Percentiles rank a stretch among this genome's conserved stretches.
phyloP scores from a whole-genome alignment of 1,140 invertebrate species.

The Orchestia grillus region DNA sequence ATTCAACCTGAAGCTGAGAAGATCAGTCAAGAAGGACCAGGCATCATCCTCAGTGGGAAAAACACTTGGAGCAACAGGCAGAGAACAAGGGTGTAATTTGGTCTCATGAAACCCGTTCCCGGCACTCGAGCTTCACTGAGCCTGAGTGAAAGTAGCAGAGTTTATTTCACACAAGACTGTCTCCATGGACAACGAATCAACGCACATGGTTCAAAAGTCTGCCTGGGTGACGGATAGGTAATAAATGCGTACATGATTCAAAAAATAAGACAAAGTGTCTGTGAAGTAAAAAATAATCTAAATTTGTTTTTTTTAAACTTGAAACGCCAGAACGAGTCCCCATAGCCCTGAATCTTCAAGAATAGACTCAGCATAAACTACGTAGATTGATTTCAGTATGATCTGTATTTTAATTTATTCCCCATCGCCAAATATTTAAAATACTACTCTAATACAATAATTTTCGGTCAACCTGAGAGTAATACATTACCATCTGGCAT shows the following conservation, averaged over 20 bases:
- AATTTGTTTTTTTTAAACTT: neutral
- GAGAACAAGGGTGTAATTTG: conserved; percentile 20
- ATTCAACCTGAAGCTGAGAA: neutral
- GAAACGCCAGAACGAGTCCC: neutral
- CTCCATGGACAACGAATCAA: neutral
- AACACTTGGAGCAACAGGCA: neutral
- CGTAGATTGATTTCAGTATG: neutral
- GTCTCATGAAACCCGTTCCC: conserved; percentile 23
- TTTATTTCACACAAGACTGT: neutral
- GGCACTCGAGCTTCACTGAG: neutral
- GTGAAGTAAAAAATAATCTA: no score
- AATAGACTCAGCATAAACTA: neutral
- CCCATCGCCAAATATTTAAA: no score
- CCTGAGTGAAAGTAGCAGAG: conserved; percentile 36
- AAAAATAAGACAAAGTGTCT: no score
- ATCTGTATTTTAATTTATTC: neutral
- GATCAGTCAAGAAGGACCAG: neutral
- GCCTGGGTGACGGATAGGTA: neutral
- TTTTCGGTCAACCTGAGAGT: no score
- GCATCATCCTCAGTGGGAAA: neutral
- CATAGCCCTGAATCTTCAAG: neutral
- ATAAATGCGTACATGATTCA: neutral
- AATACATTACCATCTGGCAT: no score
- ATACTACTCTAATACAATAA: no score
- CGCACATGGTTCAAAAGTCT: neutral